These are phyloP conservation scores for Itoplectis maculator DNA, from an alignment of 2,888 invertebrate species.

Conservation along the genomic window DNA sequence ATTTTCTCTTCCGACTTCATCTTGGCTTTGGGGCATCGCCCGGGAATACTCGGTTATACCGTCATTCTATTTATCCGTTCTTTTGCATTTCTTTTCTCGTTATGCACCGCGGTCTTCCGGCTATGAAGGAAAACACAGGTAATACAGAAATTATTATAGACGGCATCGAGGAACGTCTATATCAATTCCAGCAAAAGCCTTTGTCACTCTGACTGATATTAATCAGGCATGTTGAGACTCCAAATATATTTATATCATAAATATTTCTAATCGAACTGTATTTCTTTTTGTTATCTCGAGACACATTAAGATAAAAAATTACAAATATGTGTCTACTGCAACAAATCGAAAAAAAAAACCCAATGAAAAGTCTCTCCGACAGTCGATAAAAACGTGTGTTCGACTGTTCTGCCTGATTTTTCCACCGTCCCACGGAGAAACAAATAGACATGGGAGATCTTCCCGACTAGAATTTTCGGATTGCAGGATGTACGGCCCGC, in stretches of 20 bases:
- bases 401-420: slow-evolving; percentile 12
- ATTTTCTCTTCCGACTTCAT: slow-evolving; percentile 9
- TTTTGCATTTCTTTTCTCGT: not conserved
- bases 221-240: not conserved
- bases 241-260: not conserved
- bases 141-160: not conserved
- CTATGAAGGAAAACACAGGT: not conserved
- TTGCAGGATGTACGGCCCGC: too few species aligned
- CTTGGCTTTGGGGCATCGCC: not conserved
- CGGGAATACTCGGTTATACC: not conserved
- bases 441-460: slow-evolving; percentile 38
- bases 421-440: slow-evolving; percentile 24
- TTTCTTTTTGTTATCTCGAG: too few species aligned
- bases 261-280: too few species aligned
- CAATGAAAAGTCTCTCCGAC: not conserved
- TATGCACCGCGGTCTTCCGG: not conserved
- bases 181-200: not conserved
- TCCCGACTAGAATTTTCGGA: slow-evolving; percentile 32
- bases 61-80: not conserved
- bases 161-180: not conserved
- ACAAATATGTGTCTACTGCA: too few species aligned
- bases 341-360: too few species aligned
- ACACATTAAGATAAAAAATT: too few species aligned
- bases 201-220: not conserved
- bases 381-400: not conserved